phyloP scores from a whole-genome alignment of 53 echinoderm and acorn worm species.

The Henricia sp. region DNA sequence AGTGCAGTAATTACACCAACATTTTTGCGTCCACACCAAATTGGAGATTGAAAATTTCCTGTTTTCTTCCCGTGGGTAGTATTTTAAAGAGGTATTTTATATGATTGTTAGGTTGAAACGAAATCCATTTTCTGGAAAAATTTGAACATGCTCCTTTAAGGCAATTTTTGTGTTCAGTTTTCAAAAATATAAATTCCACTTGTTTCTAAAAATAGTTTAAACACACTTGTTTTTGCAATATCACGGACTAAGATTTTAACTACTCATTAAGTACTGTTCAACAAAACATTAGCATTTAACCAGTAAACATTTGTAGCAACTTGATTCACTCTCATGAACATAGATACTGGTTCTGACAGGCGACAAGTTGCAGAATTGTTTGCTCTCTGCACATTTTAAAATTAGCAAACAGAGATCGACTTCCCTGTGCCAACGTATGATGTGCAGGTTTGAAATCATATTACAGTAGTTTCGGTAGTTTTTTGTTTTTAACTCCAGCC shows the following conservation, averaged over 20 bases:
- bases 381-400: constrained; percentile 45
- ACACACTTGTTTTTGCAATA: neutral
- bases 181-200: too few relatives aligned
- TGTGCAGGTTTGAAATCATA: constrained; percentile 19
- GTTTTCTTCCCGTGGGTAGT: too few relatives aligned
- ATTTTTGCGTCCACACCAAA: too few relatives aligned
- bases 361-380: constrained; percentile 47
- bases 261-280: neutral
- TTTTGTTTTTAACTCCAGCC: neutral
- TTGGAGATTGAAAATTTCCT: too few relatives aligned
- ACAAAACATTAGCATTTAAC: neutral
- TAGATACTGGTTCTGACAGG: constrained; percentile 40
- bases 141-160: neutral
- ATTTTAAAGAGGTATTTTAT: too few relatives aligned
- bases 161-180: neutral
- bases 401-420: constrained; percentile 51
- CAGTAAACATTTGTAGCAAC: constrained; percentile 28
- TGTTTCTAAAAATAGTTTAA: too few relatives aligned
- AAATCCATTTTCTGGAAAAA: too few relatives aligned
- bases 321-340: constrained; percentile 63
- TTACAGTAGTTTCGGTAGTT: neutral
- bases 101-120: too few relatives aligned
- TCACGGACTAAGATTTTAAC: neutral
- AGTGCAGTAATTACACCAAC: too few relatives aligned
- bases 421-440: constrained; percentile 54